Evolutionary conservation across 2,113 vertebrate species (phyloP).

Genomic region (Ibidorhyncha struthersii): DNA sequence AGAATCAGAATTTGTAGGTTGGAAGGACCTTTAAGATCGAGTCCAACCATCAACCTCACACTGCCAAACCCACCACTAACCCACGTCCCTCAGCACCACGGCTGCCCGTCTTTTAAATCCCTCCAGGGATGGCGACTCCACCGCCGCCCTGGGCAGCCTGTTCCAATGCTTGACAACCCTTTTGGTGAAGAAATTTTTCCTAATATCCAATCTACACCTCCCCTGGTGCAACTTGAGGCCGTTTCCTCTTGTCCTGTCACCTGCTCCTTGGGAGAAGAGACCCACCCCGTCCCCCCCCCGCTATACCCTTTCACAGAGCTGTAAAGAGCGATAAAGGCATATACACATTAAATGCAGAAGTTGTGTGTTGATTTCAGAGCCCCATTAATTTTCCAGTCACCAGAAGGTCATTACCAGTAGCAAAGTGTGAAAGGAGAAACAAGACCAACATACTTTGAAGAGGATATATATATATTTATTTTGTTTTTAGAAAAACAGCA

Average conservation of each 20-base stretch:
- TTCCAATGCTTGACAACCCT: not conserved
- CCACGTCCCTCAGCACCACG: not conserved
- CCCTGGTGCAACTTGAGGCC: not conserved
- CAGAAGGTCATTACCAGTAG: not conserved
- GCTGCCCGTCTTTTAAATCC: not conserved
- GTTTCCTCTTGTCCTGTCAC: not conserved
- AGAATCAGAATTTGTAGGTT: not conserved
- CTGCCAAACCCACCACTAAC: not conserved
- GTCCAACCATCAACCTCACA: not conserved
- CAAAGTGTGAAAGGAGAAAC: not conserved
- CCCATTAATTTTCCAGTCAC: not conserved
- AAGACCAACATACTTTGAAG: not conserved
- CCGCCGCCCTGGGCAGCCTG: not conserved
- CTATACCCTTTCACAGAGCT: not conserved
- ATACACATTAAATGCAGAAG: not conserved
- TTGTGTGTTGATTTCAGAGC: not conserved
- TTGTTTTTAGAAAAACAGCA: not conserved
- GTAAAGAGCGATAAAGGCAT: not conserved
- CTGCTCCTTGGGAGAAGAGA: not conserved
- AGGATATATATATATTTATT: constrained; percentile 14
- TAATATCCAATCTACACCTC: not conserved
- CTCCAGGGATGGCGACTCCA: not conserved
- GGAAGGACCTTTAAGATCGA: not conserved
- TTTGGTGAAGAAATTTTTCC: not conserved
- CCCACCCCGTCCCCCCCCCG: not conserved